phyloP scores from a whole-genome alignment of 2,113 vertebrate species.

The Onychostruthus taczanowskii region DNA sequence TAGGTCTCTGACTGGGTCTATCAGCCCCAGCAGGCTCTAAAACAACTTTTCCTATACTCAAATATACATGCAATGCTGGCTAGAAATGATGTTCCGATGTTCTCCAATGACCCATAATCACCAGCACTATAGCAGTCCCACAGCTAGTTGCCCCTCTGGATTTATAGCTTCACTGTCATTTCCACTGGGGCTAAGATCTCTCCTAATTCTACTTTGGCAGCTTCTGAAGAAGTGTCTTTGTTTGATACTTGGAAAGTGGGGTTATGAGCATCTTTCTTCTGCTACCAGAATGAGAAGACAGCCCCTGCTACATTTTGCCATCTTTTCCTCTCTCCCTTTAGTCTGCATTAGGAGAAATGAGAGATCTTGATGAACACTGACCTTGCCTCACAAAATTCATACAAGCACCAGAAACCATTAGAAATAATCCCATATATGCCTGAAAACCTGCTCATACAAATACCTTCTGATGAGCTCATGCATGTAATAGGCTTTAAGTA shows the following conservation, averaged over 20 bases:
- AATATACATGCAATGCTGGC: background rate
- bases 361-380: background rate
- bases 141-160: background rate
- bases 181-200: accelerated
- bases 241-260: background rate
- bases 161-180: background rate
- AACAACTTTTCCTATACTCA: background rate
- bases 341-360: background rate
- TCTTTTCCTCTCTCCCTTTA: background rate
- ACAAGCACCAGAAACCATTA: background rate
- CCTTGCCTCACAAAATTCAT: background rate
- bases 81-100: background rate
- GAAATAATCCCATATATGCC: background rate
- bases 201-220: background rate
- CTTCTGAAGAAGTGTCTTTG: background rate
- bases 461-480: background rate
- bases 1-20: background rate
- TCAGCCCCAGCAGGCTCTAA: background rate
- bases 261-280: background rate
- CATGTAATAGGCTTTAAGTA: background rate
- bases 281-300: background rate
- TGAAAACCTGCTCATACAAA: background rate
- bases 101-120: background rate
- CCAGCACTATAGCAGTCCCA: background rate
- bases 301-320: background rate